Conservation (phyloP, 2,113 vertebrate species). For the Rhabdornis inornatus region DNA sequence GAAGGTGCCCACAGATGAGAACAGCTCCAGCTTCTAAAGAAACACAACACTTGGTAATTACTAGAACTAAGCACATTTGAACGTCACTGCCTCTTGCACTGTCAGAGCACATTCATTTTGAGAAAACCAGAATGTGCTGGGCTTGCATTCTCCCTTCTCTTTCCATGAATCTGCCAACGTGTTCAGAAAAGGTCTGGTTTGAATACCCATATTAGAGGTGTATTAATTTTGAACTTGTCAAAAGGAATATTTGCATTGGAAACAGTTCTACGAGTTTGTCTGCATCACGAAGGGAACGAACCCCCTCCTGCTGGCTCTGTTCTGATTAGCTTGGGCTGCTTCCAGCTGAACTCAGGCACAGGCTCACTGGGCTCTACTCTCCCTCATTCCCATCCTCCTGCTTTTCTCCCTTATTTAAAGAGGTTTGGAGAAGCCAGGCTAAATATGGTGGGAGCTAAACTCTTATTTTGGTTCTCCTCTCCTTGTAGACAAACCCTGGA, state of each 20-base stretch:
- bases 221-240: conserved; percentile 18
- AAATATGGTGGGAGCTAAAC: neutral
- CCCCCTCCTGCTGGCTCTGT: neutral
- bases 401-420: neutral
- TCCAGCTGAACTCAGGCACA: neutral
- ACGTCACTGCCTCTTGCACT: neutral
- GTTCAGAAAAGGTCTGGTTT: conserved; percentile 11
- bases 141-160: conserved; percentile 4
- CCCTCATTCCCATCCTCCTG: neutral
- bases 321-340: neutral
- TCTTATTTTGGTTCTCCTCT: neutral
- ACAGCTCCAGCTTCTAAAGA: neutral
- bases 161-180: conserved; percentile 10
- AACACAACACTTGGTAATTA: conserved; percentile 12
- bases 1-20: conserved; percentile 36
- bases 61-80: neutral
- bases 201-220: conserved; percentile 23
- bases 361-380: neutral
- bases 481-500: neutral
- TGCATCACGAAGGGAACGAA: neutral
- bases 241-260: neutral
- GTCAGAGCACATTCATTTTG: conserved; percentile 20
- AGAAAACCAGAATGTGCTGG: conserved; percentile 50
- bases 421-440: neutral
- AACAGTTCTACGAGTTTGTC: neutral